These are phyloP conservation scores for Sternarchorhynchus goeldii DNA, from an alignment of 2,797 vertebrate genomes.

Conservation along the genomic window DNA sequence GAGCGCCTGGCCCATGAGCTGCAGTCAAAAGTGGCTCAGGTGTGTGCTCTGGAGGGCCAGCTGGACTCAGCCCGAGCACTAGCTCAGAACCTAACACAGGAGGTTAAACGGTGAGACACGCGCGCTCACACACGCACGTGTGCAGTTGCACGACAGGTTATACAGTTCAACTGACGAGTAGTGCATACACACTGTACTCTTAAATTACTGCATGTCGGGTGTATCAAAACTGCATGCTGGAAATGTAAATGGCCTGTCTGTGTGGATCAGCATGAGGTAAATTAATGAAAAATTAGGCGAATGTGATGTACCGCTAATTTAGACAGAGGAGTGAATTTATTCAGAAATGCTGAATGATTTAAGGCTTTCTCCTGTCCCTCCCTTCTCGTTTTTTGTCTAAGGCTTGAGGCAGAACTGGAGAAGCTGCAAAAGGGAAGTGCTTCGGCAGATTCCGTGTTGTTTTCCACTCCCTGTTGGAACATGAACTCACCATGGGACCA, in stretches of 20 bases:
- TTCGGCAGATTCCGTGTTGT: slow-evolving; percentile 68
- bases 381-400: slow-evolving; percentile 57
- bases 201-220: slow-evolving; percentile 6
- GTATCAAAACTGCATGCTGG: slow-evolving; percentile 13
- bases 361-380: not conserved
- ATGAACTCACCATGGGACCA: slow-evolving; percentile 71
- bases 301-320: not conserved
- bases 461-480: slow-evolving; percentile 79
- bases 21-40: slow-evolving; percentile 76
- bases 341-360: slow-evolving; percentile 3
- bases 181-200: not conserved
- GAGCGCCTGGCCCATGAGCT: slow-evolving; percentile 76
- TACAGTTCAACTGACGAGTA: not conserved
- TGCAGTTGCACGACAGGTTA: not conserved
- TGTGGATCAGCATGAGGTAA: not conserved
- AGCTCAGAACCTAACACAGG: slow-evolving; percentile 68
- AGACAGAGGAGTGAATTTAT: not conserved
- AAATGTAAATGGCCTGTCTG: slow-evolving; percentile 15
- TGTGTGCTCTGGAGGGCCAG: slow-evolving; percentile 78
- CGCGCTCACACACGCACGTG: not conserved
- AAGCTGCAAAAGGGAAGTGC: slow-evolving; percentile 74
- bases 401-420: slow-evolving; percentile 79
- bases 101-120: slow-evolving; percentile 73
- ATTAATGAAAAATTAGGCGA: not conserved
- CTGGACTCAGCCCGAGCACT: slow-evolving; percentile 68